Evolutionary conservation across 2,113 vertebrate genomes (phyloP).

Genomic region (Actinemys pallida): DNA sequence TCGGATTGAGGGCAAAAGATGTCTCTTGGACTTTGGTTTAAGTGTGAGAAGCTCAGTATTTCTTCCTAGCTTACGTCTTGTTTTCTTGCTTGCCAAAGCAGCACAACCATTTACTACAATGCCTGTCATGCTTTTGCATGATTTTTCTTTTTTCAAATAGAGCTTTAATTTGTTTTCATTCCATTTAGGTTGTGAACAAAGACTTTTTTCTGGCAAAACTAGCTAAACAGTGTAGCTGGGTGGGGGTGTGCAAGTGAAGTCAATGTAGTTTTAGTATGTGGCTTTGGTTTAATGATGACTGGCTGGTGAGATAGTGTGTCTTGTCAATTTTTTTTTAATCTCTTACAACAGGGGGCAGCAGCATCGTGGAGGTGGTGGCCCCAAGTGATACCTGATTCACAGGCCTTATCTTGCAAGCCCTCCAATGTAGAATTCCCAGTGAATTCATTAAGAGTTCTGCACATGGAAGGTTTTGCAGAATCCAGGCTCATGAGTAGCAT

Average conservation of each 20-base stretch:
- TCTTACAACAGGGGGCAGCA: neutral
- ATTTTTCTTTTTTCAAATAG: neutral
- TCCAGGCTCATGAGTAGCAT: neutral
- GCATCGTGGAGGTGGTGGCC: neutral
- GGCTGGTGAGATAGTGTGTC: fast-evolving
- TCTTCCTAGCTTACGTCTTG: neutral
- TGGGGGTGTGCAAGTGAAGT: neutral
- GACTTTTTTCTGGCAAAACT: neutral
- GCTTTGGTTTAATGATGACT: neutral
- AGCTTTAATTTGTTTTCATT: neutral
- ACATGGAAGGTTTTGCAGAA: neutral
- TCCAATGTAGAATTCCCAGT: fast-evolving
- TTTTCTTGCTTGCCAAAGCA: neutral
- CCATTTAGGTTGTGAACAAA: neutral
- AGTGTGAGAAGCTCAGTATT: neutral
- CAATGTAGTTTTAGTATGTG: neutral
- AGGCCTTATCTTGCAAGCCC: neutral
- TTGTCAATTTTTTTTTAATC: fast-evolving
- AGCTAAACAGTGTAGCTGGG: neutral
- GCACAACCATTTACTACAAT: neutral
- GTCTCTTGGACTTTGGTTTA: neutral
- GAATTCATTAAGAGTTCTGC: neutral
- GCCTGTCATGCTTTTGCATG: neutral
- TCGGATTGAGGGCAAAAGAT: neutral
- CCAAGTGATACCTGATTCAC: neutral